A percentile compares a stretch with the other conserved stretches of the same genome.
Evolutionary conservation across 2,797 vertebrate species (phyloP).

Genomic region (Spinus pinus): DNA sequence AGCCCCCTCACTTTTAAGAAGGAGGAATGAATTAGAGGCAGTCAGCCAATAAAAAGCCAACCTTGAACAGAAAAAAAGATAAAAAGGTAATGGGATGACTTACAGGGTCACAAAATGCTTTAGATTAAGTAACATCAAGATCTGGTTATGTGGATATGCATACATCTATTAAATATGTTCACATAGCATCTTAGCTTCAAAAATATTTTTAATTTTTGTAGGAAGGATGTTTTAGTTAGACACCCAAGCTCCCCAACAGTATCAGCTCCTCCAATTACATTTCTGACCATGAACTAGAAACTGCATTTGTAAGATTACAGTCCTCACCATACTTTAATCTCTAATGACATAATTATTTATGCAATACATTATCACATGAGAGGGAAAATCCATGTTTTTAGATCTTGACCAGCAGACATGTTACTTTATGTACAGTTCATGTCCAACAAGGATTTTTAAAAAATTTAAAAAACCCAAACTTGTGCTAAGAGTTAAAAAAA

Average conservation of each 20-base stretch:
- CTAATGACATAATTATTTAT: not conserved
- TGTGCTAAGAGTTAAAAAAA: not conserved
- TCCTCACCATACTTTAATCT: not conserved
- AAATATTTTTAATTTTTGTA: not conserved
- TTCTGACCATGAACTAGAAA: not conserved
- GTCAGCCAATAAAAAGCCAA: not conserved
- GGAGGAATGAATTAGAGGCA: not conserved
- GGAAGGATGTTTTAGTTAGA: not conserved
- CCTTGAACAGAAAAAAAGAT: not conserved
- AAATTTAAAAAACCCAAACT: accelerated
- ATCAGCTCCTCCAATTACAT: not conserved
- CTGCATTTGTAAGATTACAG: not conserved
- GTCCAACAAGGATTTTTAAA: not conserved
- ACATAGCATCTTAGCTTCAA: not conserved
- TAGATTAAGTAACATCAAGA: not conserved
- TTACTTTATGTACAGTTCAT: not conserved
- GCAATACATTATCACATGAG: not conserved
- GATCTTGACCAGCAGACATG: not conserved
- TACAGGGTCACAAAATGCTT: not conserved
- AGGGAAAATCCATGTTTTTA: not conserved
- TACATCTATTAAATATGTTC: not conserved
- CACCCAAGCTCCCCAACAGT: not conserved
- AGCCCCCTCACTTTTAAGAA: not conserved
- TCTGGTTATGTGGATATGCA: not conserved
- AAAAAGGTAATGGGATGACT: not conserved